phyloP scores from a whole-genome alignment of 2,888 invertebrate genomes.

The Nasonovia ribisnigri region DNA sequence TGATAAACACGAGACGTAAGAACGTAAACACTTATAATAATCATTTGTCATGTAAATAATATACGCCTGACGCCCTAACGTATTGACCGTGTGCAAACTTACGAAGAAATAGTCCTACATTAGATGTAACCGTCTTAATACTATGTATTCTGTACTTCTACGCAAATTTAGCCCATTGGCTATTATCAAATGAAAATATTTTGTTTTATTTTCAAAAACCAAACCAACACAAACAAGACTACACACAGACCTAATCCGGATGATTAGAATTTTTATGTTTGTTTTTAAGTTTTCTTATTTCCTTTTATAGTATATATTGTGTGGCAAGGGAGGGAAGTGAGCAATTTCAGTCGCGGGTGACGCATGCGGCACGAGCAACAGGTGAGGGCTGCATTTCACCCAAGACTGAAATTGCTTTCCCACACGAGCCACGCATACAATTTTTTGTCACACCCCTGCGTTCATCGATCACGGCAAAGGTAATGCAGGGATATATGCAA shows the following conservation, averaged over 20 bases:
- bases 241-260: background rate
- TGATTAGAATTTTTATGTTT: background rate
- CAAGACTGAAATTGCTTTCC: too few species aligned
- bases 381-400: too few species aligned
- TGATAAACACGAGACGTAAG: background rate
- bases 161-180: background rate
- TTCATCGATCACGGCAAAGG: too few species aligned
- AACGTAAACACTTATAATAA: background rate
- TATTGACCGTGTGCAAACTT: background rate
- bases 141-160: background rate
- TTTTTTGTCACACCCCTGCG: too few species aligned
- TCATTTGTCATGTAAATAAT: background rate
- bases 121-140: background rate
- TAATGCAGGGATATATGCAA: too few species aligned
- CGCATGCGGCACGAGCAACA: too few species aligned
- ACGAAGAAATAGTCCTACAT: background rate
- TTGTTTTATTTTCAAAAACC: background rate
- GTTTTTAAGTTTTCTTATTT: background rate
- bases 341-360: too few species aligned
- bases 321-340: too few species aligned
- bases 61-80: background rate
- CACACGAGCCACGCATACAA: too few species aligned
- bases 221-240: background rate
- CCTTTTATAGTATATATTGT: too few species aligned
- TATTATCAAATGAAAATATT: background rate